Conservation (phyloP, 2,888 invertebrate species). For the Beris chalybata region DNA sequence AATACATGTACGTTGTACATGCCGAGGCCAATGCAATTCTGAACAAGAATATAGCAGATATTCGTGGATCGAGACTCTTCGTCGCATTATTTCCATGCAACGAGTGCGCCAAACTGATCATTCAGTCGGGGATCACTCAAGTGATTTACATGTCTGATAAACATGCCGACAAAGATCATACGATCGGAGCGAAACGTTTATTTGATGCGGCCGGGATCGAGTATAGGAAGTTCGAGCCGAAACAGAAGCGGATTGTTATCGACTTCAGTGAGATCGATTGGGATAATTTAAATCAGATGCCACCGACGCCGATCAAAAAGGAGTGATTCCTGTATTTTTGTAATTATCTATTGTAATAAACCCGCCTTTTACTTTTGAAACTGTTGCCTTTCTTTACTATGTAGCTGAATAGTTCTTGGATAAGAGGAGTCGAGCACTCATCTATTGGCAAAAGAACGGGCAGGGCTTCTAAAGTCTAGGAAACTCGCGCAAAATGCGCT, state of each 20-base stretch:
- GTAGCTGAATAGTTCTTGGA: too few relatives aligned
- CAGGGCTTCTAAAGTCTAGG: too few relatives aligned
- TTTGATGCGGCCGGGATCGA: constrained; percentile 75
- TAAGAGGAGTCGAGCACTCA: too few relatives aligned
- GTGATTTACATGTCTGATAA: constrained; percentile 84
- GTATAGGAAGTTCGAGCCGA: constrained; percentile 69
- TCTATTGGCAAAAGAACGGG: too few relatives aligned
- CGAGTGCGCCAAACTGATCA: constrained; percentile 95
- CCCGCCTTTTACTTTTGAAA: too few relatives aligned
- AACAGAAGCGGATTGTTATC: constrained; percentile 65
- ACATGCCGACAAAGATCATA: constrained; percentile 66
- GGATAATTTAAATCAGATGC: constrained; percentile 36
- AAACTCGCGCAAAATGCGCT: too few relatives aligned
- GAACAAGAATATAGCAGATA: constrained; percentile 80
- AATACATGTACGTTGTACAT: constrained; percentile 92
- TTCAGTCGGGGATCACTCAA: constrained; percentile 85
- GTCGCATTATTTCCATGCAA: constrained; percentile 95
- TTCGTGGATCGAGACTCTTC: constrained; percentile 81
- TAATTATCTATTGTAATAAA: too few relatives aligned
- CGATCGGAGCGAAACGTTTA: constrained; percentile 79
- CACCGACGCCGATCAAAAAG: constrained; percentile 32
- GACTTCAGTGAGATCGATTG: constrained; percentile 47
- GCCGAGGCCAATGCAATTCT: constrained; percentile 97
- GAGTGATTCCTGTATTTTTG: not conserved
- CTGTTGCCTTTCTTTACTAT: too few relatives aligned